Evolutionary conservation across 2,888 invertebrate genomes (phyloP).

Genomic region (Caenorhabditis sp.): DNA sequence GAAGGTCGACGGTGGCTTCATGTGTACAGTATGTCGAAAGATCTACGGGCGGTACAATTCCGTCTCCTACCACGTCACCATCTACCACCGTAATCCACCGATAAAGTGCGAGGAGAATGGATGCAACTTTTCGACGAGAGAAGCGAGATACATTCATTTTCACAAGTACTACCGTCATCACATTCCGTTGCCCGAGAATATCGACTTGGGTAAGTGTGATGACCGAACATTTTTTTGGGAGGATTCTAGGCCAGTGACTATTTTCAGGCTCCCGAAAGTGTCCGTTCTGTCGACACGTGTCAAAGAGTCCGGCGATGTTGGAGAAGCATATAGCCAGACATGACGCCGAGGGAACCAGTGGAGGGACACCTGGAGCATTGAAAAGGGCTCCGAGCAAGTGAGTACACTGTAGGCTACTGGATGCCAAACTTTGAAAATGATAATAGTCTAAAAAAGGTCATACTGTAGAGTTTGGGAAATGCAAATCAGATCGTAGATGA

Average conservation of each 20-base stretch:
- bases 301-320: conserved; percentile 83
- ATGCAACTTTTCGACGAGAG: conserved; percentile 82
- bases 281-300: conserved; percentile 82
- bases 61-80: conserved; percentile 83
- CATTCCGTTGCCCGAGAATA: conserved; percentile 81
- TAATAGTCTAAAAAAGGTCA: too few species aligned
- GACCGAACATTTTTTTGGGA: background rate
- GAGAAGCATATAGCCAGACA: conserved; percentile 82
- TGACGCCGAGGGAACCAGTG: conserved; percentile 49
- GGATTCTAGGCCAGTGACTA: background rate
- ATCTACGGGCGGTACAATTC: conserved; percentile 83
- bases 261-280: conserved; percentile 81
- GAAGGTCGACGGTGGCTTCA: conserved; percentile 78
- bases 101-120: conserved; percentile 82
- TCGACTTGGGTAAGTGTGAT: conserved; percentile 79
- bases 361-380: conserved; percentile 27
- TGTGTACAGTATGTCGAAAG: conserved; percentile 83
- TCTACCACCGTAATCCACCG: conserved; percentile 83
- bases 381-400: conserved; percentile 53
- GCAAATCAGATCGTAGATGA: too few species aligned
- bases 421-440: too few species aligned
- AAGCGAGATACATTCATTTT: conserved; percentile 83
- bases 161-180: conserved; percentile 83
- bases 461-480: too few species aligned
- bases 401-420: conserved; percentile 5